Evolutionary conservation across 2,888 invertebrate species (phyloP).

Genomic region (Zygaena filipendulae): DNA sequence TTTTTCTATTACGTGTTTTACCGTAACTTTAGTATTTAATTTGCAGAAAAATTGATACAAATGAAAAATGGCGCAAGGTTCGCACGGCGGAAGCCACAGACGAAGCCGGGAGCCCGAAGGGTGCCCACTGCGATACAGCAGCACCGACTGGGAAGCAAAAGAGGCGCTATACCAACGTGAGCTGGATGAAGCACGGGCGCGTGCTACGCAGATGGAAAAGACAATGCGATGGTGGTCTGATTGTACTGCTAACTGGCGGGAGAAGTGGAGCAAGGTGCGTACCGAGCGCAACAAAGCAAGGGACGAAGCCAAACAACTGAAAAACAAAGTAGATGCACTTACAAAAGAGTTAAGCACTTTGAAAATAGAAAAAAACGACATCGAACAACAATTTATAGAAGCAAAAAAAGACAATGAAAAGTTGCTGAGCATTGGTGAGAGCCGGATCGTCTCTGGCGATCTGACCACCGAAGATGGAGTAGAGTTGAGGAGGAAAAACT

Average conservation of each 20-base stretch:
- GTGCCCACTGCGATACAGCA: constrained; percentile 71
- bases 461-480: constrained; percentile 48
- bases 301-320: constrained; percentile 87
- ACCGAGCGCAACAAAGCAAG: constrained; percentile 93
- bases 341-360: constrained; percentile 79
- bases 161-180: constrained; percentile 79
- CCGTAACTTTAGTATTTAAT: too few relatives aligned
- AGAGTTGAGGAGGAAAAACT: constrained; percentile 44
- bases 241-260: constrained; percentile 97
- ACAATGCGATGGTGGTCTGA: constrained; percentile 99
- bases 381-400: constrained; percentile 80
- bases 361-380: constrained; percentile 82
- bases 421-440: constrained; percentile 66
- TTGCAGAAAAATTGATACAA: constrained; percentile 22
- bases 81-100: constrained; percentile 76
- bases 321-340: constrained; percentile 81
- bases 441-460: constrained; percentile 47
- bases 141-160: constrained; percentile 83
- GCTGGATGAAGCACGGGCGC: constrained; percentile 91
- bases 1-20: too few relatives aligned
- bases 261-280: constrained; percentile 94
- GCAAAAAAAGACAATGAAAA: constrained; percentile 85
- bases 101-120: constrained; percentile 72
- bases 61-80: constrained; percentile 70
- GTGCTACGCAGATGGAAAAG: constrained; percentile 98